Evolutionary conservation across 2,888 invertebrate species (phyloP).

Genomic region (Caenorhabditis wallacei): DNA sequence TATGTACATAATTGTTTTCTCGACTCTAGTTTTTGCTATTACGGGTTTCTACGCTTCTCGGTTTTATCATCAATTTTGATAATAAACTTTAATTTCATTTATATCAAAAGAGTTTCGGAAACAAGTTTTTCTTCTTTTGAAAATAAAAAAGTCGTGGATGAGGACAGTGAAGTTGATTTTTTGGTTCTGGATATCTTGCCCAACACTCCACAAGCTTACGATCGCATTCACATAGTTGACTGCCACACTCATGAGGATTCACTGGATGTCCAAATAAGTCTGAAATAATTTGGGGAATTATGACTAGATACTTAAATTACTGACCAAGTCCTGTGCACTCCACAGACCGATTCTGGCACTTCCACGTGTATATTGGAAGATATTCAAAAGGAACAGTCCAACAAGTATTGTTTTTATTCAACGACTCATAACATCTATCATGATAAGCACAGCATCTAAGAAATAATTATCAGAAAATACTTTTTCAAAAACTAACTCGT

Average conservation of each 20-base stretch:
- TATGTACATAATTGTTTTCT: constrained; percentile 38
- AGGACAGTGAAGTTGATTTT: constrained; percentile 29
- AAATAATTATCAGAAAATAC: no score
- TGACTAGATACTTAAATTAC: neutral
- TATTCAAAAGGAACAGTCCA: constrained; percentile 52
- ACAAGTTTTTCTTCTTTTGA: neutral
- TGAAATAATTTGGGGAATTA: neutral
- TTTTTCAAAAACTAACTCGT: constrained; percentile 26
- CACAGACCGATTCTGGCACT: constrained; percentile 21
- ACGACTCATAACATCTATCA: constrained; percentile 30
- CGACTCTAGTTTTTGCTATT: constrained; percentile 28
- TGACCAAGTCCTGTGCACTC: constrained; percentile 37
- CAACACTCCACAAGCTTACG: constrained; percentile 52
- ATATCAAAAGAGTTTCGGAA: neutral
- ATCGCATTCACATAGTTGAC: constrained; percentile 47
- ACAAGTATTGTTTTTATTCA: constrained; percentile 14
- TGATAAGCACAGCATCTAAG: constrained; percentile 41
- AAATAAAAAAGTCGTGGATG: constrained; percentile 39
- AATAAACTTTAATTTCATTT: neutral
- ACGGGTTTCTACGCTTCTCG: constrained; percentile 24
- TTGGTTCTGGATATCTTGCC: constrained; percentile 36
- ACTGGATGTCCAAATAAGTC: constrained; percentile 38
- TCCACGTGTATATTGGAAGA: constrained; percentile 43
- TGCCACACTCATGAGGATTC: constrained; percentile 44
- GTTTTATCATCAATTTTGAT: neutral